These are phyloP conservation scores for Teleogryllus occipitalis DNA, from an alignment of 1,140 invertebrate species.

Conservation along the genomic window DNA sequence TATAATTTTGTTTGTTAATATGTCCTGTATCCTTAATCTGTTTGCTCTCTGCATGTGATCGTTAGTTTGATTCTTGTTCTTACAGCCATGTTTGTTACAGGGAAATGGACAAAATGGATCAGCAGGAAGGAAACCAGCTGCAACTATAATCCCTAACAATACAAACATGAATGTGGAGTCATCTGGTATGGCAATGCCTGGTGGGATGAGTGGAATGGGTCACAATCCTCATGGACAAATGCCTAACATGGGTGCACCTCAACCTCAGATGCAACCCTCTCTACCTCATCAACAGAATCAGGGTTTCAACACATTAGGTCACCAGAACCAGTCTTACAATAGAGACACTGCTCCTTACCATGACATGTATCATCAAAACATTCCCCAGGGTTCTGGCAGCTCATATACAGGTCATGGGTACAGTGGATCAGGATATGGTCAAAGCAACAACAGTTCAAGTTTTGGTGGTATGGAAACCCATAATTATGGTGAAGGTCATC, in stretches of 20 bases:
- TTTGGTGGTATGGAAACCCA: neutral
- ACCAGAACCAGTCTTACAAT: constrained; percentile 9
- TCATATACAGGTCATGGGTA: neutral
- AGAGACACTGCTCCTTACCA: constrained; percentile 3
- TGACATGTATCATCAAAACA: constrained; percentile 11
- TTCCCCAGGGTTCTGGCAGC: neutral
- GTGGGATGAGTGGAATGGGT: neutral
- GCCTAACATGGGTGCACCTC: neutral
- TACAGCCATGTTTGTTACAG: neutral
- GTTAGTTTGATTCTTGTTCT: neutral
- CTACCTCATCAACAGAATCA: neutral
- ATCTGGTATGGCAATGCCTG: neutral
- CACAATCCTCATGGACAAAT: neutral
- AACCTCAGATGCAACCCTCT: neutral
- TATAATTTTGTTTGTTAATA: too few relatives aligned
- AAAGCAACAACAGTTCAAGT: neutral
- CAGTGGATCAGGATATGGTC: neutral
- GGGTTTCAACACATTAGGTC: neutral
- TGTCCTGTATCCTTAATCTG: neutral
- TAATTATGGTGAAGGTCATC: neutral
- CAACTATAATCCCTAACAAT: constrained; percentile 56
- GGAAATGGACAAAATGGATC: neutral
- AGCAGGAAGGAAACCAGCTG: constrained; percentile 48
- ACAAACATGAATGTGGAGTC: constrained; percentile 21
- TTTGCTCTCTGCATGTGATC: neutral